A percentile compares a stretch with the other conserved stretches of the same genome.
Evolutionary conservation across 1,140 invertebrate genomes (phyloP).

Genomic region (Acarapis woodi): DNA sequence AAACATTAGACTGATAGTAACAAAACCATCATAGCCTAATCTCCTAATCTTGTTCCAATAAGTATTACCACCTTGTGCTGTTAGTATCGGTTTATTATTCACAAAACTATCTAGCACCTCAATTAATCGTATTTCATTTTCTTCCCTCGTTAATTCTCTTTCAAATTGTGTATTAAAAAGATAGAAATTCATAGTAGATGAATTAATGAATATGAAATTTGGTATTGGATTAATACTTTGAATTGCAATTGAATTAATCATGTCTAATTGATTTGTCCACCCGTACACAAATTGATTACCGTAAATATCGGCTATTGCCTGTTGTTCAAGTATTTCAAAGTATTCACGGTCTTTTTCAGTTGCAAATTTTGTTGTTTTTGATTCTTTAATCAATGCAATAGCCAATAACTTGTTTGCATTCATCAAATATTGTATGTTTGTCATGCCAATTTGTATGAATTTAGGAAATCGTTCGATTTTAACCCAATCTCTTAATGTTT

Average conservation of each 20-base stretch:
- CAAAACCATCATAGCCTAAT: slow-evolving; percentile 28
- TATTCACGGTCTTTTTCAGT: slow-evolving; percentile 21
- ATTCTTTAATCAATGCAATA: slow-evolving; percentile 8
- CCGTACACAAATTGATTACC: slow-evolving; percentile 73
- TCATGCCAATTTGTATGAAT: slow-evolving; percentile 53
- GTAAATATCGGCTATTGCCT: slow-evolving; percentile 40
- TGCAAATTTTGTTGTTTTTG: not conserved
- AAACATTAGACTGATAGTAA: slow-evolving; percentile 36
- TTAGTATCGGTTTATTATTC: not conserved
- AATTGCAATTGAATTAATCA: slow-evolving; percentile 74
- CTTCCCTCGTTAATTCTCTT: slow-evolving; percentile 15
- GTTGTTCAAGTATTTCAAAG: slow-evolving; percentile 47
- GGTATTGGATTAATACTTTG: slow-evolving; percentile 39
- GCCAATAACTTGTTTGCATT: slow-evolving; percentile 4
- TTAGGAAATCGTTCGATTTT: slow-evolving; percentile 61
- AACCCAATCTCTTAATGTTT: slow-evolving; percentile 50
- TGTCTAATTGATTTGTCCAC: slow-evolving; percentile 46
- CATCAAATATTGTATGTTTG: no score
- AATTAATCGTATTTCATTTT: slow-evolving; percentile 13
- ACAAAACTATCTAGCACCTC: slow-evolving; percentile 13
- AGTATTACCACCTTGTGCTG: slow-evolving; percentile 33
- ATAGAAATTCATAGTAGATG: slow-evolving; percentile 61
- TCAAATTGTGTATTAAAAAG: slow-evolving; percentile 31
- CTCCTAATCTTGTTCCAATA: slow-evolving; percentile 37
- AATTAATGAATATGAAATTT: slow-evolving; percentile 59